These are phyloP conservation scores for Drosophila paulistorum DNA, from an alignment of 1,140 invertebrate genomes.

Conservation along the genomic window DNA sequence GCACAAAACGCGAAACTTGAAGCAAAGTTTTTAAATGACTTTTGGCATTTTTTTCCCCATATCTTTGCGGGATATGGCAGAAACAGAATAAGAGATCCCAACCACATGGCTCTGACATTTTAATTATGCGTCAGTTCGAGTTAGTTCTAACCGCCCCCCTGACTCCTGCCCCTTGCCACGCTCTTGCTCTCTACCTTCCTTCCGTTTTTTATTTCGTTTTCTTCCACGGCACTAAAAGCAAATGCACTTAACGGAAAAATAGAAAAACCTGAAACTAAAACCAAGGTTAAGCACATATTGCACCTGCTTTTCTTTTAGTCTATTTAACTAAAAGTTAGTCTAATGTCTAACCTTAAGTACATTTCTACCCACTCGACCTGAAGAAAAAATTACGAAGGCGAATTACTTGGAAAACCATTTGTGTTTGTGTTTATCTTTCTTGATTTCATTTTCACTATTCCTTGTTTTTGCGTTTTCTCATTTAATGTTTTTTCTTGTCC, in stretches of 20 bases:
- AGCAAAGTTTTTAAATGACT: slow-evolving; percentile 70
- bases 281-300: slow-evolving; percentile 50
- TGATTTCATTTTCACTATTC: slow-evolving; percentile 18
- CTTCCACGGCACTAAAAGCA: slow-evolving; percentile 67
- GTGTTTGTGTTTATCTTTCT: slow-evolving; percentile 49
- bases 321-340: slow-evolving; percentile 40
- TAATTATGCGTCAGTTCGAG: slow-evolving; percentile 76
- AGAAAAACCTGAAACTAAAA: slow-evolving; percentile 34
- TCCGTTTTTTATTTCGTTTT: slow-evolving; percentile 24
- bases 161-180: background rate
- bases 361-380: slow-evolving; percentile 36
- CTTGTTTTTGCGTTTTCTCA: slow-evolving; percentile 29
- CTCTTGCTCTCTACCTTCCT: slow-evolving; percentile 25
- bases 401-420: slow-evolving; percentile 53
- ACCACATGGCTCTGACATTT: slow-evolving; percentile 75
- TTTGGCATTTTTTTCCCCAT: slow-evolving; percentile 52
- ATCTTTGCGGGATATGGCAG: slow-evolving; percentile 60
- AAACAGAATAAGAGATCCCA: slow-evolving; percentile 17
- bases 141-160: slow-evolving; percentile 29
- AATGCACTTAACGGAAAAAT: slow-evolving; percentile 62
- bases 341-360: slow-evolving; percentile 49
- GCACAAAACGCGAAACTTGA: slow-evolving; percentile 38
- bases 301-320: slow-evolving; percentile 13
- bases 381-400: slow-evolving; percentile 16
- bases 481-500: slow-evolving; percentile 53